Evolutionary conservation across 2,113 vertebrate genomes (phyloP).

Genomic region (Sinocyclocheilus grahami): DNA sequence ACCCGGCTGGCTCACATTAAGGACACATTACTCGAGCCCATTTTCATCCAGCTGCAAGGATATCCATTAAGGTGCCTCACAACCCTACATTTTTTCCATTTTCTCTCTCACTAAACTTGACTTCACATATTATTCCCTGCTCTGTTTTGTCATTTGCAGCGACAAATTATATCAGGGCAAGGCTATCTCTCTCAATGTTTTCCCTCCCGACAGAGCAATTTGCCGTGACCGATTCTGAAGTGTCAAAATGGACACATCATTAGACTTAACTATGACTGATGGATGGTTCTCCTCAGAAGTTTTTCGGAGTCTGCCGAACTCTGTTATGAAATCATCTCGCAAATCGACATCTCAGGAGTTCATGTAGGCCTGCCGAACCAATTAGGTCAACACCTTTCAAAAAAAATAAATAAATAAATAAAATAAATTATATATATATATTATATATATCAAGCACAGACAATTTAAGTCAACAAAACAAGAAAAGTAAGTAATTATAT

Average conservation of each 20-base stretch:
- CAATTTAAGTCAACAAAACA: too few species aligned
- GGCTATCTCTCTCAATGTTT: slow-evolving; percentile 77
- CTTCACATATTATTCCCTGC: slow-evolving; percentile 80
- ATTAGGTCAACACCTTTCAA: background rate
- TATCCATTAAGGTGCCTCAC: slow-evolving; percentile 81
- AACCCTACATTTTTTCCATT: slow-evolving; percentile 83
- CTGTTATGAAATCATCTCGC: slow-evolving; percentile 29
- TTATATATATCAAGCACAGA: too few species aligned
- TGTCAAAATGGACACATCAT: slow-evolving; percentile 79
- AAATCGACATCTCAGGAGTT: slow-evolving; percentile 24
- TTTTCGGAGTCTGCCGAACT: slow-evolving; percentile 68
- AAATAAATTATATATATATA: background rate
- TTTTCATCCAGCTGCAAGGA: slow-evolving; percentile 72
- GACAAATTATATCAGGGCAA: slow-evolving; percentile 81
- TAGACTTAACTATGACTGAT: slow-evolving; percentile 77
- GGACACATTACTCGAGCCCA: slow-evolving; percentile 74
- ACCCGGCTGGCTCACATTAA: slow-evolving; percentile 82
- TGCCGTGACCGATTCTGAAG: slow-evolving; percentile 80
- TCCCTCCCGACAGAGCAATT: slow-evolving; percentile 73
- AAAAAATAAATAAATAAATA: background rate
- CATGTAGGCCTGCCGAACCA: background rate
- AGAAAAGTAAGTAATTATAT: background rate
- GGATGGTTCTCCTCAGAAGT: slow-evolving; percentile 71
- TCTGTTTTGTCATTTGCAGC: slow-evolving; percentile 82
- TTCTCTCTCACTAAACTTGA: slow-evolving; percentile 83